phyloP scores from a whole-genome alignment of 2,113 vertebrate species.

The Athene cunicularia region DNA sequence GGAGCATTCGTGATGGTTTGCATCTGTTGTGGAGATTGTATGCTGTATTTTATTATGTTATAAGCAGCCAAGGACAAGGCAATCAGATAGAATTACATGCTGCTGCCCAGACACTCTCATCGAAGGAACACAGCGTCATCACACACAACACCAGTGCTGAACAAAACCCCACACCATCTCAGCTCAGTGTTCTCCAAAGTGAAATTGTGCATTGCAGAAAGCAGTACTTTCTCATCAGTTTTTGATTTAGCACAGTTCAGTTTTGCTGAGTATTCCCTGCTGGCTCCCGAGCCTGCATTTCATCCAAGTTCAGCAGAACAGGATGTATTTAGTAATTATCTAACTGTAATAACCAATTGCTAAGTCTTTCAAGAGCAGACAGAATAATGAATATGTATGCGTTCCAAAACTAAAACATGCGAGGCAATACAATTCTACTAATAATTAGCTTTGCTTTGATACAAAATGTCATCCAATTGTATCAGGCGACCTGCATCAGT shows the following conservation, averaged over 20 bases:
- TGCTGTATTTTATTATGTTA: rapidly evolving
- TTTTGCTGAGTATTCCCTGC: not conserved
- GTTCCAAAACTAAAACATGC: not conserved
- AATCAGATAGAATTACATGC: not conserved
- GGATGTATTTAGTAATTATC: constrained; percentile 23
- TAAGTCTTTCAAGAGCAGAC: constrained; percentile 12
- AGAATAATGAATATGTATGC: constrained; percentile 43
- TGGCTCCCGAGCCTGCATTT: not conserved
- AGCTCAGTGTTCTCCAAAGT: not conserved
- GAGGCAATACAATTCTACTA: not conserved
- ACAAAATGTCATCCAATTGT: not conserved
- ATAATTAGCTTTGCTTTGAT: constrained; percentile 25
- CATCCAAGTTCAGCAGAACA: constrained; percentile 3
- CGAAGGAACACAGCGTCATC: not conserved
- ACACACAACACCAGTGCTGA: not conserved
- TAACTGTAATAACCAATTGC: constrained; percentile 3
- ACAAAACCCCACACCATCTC: not conserved
- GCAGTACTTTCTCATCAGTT: not conserved
- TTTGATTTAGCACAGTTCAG: not conserved
- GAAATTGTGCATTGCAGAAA: not conserved
- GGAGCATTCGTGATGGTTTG: not conserved
- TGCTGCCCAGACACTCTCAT: not conserved
- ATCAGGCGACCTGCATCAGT: not conserved
- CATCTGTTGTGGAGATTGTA: not conserved
- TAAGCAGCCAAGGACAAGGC: not conserved